phyloP scores from a whole-genome alignment of 53 echinoderm and acorn worm genomes.

The Astropecten irregularis region DNA sequence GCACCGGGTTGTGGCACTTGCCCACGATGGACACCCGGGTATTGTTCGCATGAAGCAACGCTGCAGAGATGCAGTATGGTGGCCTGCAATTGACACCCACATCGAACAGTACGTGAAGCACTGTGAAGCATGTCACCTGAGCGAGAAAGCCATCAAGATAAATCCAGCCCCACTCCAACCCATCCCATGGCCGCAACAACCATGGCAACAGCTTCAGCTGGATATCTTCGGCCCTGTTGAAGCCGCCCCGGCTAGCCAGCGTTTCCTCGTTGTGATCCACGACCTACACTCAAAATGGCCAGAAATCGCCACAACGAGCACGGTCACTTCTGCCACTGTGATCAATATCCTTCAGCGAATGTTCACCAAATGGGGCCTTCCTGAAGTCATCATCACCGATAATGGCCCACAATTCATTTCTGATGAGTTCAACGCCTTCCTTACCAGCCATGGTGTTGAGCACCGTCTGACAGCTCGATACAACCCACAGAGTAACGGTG shows the following conservation, averaged over 20 bases:
- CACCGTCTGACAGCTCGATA: constrained; percentile 54
- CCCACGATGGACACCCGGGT: constrained; percentile 43
- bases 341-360: no score
- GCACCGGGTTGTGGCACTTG: not conserved
- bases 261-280: constrained; percentile 56
- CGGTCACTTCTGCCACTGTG: no score
- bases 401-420: constrained; percentile 57
- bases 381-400: constrained; percentile 52
- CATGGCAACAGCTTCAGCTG: constrained; percentile 56
- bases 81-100: constrained; percentile 27
- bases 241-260: constrained; percentile 44
- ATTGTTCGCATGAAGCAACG: constrained; percentile 39
- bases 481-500: constrained; percentile 64
- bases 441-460: constrained; percentile 28
- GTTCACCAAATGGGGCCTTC: constrained; percentile 54
- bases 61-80: constrained; percentile 50
- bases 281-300: constrained; percentile 72
- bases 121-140: constrained; percentile 20
- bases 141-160: constrained; percentile 17
- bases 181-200: constrained; percentile 52
- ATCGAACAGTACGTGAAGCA: constrained; percentile 22
- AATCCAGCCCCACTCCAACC: constrained; percentile 30
- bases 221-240: constrained; percentile 64
- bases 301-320: constrained; percentile 45
- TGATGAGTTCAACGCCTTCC: constrained; percentile 47